phyloP scores from a whole-genome alignment of 2,797 vertebrate species.

The Serranus cabrilla region DNA sequence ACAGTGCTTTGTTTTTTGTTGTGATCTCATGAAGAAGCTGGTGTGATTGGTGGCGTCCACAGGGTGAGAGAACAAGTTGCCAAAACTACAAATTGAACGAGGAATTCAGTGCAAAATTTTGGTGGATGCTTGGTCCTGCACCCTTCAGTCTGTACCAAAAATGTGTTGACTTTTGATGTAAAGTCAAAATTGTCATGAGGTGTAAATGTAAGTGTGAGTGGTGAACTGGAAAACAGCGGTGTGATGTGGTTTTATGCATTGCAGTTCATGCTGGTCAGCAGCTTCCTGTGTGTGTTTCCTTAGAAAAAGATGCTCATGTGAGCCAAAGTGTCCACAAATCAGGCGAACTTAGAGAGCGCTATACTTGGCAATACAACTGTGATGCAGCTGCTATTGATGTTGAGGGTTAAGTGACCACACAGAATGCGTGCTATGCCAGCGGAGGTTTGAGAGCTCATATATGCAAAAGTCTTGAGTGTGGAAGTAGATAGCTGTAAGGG shows the following conservation, averaged over 20 bases:
- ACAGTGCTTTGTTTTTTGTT: too few species aligned
- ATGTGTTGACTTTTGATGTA: too few species aligned
- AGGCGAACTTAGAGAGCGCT: constrained; percentile 36
- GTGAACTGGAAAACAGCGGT: background rate
- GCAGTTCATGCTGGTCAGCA: background rate
- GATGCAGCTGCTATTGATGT: constrained; percentile 64
- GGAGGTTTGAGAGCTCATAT: constrained; percentile 9
- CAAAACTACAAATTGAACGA: too few species aligned
- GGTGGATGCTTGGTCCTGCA: too few species aligned
- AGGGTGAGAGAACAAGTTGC: too few species aligned
- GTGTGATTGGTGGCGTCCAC: too few species aligned
- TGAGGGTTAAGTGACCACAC: constrained; percentile 42
- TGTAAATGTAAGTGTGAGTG: background rate
- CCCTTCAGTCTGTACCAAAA: too few species aligned
- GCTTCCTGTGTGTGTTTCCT: constrained; percentile 16
- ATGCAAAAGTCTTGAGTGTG: constrained; percentile 26
- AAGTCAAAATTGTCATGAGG: too few species aligned
- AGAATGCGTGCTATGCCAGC: constrained; percentile 24
- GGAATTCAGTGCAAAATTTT: too few species aligned
- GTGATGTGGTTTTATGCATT: background rate
- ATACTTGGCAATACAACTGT: constrained; percentile 50
- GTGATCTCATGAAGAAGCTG: too few species aligned
- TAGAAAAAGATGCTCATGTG: constrained; percentile 3
- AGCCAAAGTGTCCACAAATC: constrained; percentile 16
- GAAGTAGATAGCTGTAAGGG: constrained; percentile 26